Evolutionary conservation across 2,113 vertebrate species (phyloP), one percentile per base, ranked within the genome.

Genomic region (Corydoras sp.): DNA sequence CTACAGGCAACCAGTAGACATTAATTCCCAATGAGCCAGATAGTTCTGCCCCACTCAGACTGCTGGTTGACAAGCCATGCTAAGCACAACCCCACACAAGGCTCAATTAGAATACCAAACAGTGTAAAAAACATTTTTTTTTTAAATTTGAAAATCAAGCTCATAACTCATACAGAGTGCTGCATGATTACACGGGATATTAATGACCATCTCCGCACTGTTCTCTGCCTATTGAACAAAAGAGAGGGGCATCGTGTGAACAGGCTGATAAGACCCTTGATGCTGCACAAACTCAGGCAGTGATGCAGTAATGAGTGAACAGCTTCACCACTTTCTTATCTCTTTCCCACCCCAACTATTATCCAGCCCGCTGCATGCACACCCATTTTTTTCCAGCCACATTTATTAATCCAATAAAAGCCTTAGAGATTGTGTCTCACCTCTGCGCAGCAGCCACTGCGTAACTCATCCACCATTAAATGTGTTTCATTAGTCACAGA

Each of bases 351-450:
- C 73, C 73, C 14, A 69, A 62, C 62, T 58, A 66, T 60, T 61
- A 76, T 69, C 62, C 77, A 68, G 77, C 56, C 72, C 56, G 54
- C 58, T 73, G 73, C 69, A 62, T 64, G 18, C 29, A 24, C 64
- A 62, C 51, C 10, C 29, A n/a, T 51, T 58, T 18, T 75, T 62
- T 66, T 65, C 72, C 66, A 72, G 62, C 51, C 69, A 76, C 60
- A 73, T 80, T 80, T 75, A 80, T 80, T 77, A 80, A 74, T 68
- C 66, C 66, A 76, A 73, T 80, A 77, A 70, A 80, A 54, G 69
- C 18, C 66, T 69, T 14, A 56, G 65, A 75, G 73, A 80, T 77
- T 69, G 79, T 62, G 73, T 68, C 62, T 64, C 62, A 60, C 53
- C 65, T 50, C 31, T 18, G 55, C 65, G 29, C 66, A 76, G 72